These are phyloP conservation scores for Sorex maritimensis DNA, from an alignment of 2,797 vertebrate species.

Conservation along the genomic window DNA sequence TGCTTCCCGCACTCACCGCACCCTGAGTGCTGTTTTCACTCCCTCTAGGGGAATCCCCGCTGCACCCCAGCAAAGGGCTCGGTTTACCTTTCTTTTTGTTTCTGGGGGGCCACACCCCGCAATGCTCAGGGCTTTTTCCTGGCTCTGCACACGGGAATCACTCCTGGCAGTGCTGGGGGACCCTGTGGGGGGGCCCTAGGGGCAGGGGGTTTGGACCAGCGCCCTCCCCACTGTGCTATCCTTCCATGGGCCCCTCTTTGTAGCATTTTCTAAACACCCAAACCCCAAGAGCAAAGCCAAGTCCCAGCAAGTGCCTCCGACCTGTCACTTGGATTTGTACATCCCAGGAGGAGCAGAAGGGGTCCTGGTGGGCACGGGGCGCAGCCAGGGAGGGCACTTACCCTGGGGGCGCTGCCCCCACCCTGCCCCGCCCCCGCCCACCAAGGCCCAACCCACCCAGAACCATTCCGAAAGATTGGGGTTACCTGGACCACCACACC, in stretches of 20 bases:
- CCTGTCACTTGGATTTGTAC: not conserved
- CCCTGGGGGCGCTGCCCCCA: not conserved
- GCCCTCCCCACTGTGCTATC: not conserved
- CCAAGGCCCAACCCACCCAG: too few species aligned
- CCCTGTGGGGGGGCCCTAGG: too few species aligned
- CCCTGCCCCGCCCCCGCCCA: not conserved
- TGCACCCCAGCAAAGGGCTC: not conserved
- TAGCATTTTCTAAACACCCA: constrained; percentile 68
- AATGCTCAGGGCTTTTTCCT: too few species aligned
- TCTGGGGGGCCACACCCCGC: too few species aligned
- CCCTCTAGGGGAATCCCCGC: constrained; percentile 51
- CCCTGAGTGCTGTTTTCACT: not conserved
- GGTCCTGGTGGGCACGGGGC: not conserved
- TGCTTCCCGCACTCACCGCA: not conserved
- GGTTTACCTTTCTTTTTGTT: too few species aligned
- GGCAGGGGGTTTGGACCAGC: too few species aligned
- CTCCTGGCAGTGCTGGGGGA: too few species aligned
- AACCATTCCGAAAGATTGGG: too few species aligned
- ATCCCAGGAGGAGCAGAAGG: not conserved
- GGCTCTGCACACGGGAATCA: too few species aligned
- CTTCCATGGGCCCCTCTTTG: not conserved
- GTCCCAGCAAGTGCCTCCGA: not conserved
- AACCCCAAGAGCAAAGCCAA: not conserved
- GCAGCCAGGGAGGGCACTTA: not conserved
- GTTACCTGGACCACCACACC: too few species aligned